Evolutionary conservation across 1,140 invertebrate species (phyloP).

Genomic region (Drosophila lacteicornis): DNA sequence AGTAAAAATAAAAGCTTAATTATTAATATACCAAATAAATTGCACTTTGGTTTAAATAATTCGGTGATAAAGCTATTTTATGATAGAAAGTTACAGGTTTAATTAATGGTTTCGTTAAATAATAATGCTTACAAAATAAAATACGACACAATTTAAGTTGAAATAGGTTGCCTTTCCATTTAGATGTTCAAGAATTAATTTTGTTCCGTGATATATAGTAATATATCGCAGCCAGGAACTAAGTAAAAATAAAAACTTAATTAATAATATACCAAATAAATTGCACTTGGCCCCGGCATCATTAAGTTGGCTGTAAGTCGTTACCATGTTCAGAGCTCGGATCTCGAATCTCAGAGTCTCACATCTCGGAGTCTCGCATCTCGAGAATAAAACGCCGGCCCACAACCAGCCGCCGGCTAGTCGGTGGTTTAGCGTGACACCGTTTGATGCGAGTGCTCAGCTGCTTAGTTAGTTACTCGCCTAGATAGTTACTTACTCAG

Average conservation of each 20-base stretch:
- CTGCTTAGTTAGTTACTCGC: constrained; percentile 13
- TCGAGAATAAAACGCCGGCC: constrained; percentile 44
- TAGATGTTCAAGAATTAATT: too few relatives aligned
- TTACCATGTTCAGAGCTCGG: constrained; percentile 32
- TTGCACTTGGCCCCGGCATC: constrained; percentile 33
- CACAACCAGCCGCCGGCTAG: constrained; percentile 18
- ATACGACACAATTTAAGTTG: too few relatives aligned
- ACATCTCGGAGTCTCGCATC: not conserved
- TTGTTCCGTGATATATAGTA: too few relatives aligned
- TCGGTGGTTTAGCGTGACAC: constrained; percentile 34
- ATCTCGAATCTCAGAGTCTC: constrained; percentile 12
- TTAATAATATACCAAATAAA: constrained; percentile 14
- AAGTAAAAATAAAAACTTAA: constrained; percentile 5
- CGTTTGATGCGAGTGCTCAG: constrained; percentile 39
- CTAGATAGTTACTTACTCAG: constrained; percentile 17
- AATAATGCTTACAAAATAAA: too few relatives aligned
- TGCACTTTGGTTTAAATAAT: constrained; percentile 1
- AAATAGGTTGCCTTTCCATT: too few relatives aligned
- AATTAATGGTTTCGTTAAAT: too few relatives aligned
- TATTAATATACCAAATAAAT: constrained; percentile 14
- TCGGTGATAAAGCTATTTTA: too few relatives aligned
- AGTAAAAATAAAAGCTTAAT: constrained; percentile 7
- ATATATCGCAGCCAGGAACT: constrained; percentile 18
- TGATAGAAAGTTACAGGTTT: too few relatives aligned
- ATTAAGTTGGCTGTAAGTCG: constrained; percentile 27